A percentile compares a stretch with the other conserved stretches of the same genome.
These are phyloP conservation scores for Steatocranus sp. DNA, from an alignment of 2,797 vertebrate genomes.

Conservation along the genomic window DNA sequence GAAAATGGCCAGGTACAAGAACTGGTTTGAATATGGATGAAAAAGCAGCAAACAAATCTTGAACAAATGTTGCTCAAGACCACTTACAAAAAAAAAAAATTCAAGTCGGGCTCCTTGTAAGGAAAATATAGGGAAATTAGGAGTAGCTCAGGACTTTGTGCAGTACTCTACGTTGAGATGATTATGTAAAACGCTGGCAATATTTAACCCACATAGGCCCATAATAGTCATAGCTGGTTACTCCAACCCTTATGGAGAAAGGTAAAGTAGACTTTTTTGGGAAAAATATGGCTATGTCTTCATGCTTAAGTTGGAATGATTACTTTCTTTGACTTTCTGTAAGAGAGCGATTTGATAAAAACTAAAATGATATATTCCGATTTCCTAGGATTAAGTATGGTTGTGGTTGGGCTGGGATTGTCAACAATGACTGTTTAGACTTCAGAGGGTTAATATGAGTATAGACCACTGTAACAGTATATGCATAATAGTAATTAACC, in stretches of 20 bases:
- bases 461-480: background rate
- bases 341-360: background rate
- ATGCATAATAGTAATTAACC: background rate
- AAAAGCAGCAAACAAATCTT: background rate
- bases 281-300: background rate
- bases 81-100: background rate
- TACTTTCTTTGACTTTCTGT: background rate
- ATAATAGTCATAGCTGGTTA: background rate
- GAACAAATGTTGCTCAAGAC: background rate
- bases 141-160: background rate
- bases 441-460: background rate
- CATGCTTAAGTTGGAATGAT: background rate
- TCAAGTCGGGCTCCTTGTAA: background rate
- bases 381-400: background rate
- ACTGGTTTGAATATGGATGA: background rate
- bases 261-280: background rate
- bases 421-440: background rate
- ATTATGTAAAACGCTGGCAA: background rate
- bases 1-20: background rate
- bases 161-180: background rate
- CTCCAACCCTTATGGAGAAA: background rate
- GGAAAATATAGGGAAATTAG: background rate
- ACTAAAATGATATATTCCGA: background rate
- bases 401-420: background rate
- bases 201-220: background rate